Conservation (phyloP, 1,140 invertebrate genomes). For the Calephelis nemesis region DNA sequence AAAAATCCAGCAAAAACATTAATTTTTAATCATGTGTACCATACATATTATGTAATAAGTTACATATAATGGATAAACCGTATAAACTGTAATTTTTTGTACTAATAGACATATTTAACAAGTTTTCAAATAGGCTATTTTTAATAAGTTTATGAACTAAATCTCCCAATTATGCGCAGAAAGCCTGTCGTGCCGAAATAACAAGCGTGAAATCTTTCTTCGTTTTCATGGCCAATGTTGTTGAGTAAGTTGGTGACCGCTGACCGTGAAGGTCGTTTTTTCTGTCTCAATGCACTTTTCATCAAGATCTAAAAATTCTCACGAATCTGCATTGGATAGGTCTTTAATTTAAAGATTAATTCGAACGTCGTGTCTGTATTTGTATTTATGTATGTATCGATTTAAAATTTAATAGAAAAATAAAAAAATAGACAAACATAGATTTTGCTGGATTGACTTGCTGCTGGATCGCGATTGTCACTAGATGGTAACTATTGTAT, state of each 20-base stretch:
- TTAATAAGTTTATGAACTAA: background rate
- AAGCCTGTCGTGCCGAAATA: slow-evolving; percentile 13
- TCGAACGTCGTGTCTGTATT: slow-evolving; percentile 1
- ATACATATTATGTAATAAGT: too few species aligned
- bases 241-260: slow-evolving; percentile 44
- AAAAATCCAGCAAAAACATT: too few species aligned
- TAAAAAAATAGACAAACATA: too few species aligned
- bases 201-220: slow-evolving; percentile 14
- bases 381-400: background rate
- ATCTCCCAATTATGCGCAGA: background rate
- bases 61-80: too few species aligned
- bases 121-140: background rate
- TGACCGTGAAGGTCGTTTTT: slow-evolving; percentile 62
- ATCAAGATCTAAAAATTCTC: background rate
- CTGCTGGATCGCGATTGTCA: too few species aligned
- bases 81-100: too few species aligned
- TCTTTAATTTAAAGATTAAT: background rate
- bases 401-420: too few species aligned
- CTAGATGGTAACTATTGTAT: too few species aligned
- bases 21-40: too few species aligned
- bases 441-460: too few species aligned
- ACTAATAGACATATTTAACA: too few species aligned
- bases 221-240: slow-evolving; percentile 55
- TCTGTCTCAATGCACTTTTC: slow-evolving; percentile 21
- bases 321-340: too few species aligned